Evolutionary conservation across 2,797 vertebrate genomes (phyloP), one percentile per base, ranked within the genome.

Genomic region (Remorina albescens): DNA sequence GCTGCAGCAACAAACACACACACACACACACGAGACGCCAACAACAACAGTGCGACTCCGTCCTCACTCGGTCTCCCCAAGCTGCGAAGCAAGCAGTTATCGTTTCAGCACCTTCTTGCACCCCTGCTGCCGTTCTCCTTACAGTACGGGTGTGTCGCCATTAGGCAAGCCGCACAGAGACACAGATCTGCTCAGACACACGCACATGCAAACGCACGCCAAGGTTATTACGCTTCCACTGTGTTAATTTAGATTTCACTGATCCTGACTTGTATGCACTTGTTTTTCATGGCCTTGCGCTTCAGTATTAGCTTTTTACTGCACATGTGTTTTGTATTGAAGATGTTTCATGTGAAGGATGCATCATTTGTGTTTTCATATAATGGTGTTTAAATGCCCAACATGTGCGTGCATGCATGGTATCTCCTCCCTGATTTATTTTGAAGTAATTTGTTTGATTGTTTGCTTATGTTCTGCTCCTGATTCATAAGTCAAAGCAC

Each of bases 1-100:
- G 56, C 80, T 61, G 61, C 0, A 78, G 75, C 66, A 34, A 55
- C 61, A 59, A 59, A 57, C 74, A 44, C 16, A 67, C 58, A 72
- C 60, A 62, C 56, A 57, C 74, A 44, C 16, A 67, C 58, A 72
- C 60, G 59, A 23, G 67, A 44, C 5, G 19, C 25, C 26, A 57
- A 69, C 47, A 72, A 46, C n/a, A n/a, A n/a, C n/a, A 47, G 8
- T 25, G 18, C 80, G 46, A 60, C 39, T 18, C 32, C 8, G 6
- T 34, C 30, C 18, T 57, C 64, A 1, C 2, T 2, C 5, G 18
- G n/a, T 26, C 19, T 28, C 30, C 34, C 16, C 18, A 44, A 28
- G 55, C 19, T 34, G 34, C 63, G 64, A 50, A 68, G 51, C 58
- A 60, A 69, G 63, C 74, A 46, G 41, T 25, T 34, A 21, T 21